Conservation (phyloP, 2,113 vertebrate genomes). For the Pseudolaguvia tuberculata region DNA sequence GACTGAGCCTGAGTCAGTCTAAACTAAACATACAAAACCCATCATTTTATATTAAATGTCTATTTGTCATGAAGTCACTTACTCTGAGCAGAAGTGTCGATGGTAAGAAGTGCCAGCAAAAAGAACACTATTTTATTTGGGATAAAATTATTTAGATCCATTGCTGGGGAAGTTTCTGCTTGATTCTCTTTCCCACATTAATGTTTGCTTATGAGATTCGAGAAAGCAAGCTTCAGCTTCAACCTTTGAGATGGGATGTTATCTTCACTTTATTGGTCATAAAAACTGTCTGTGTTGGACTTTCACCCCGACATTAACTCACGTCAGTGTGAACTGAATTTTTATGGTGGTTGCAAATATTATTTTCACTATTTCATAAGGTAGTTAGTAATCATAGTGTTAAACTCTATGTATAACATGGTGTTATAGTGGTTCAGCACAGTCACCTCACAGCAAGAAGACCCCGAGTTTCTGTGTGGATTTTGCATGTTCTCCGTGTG, state of each 20-base stretch:
- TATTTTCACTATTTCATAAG: not conserved
- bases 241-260: conserved; percentile 51
- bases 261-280: conserved; percentile 57
- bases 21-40: not conserved
- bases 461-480: no score
- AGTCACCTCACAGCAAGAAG: no score
- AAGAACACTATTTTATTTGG: conserved; percentile 25
- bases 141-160: conserved; percentile 51
- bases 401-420: no score
- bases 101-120: conserved; percentile 46
- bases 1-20: not conserved
- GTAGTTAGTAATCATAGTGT: not conserved
- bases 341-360: conserved; percentile 10
- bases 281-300: conserved; percentile 53
- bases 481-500: no score
- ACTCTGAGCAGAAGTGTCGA: conserved; percentile 37
- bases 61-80: conserved; percentile 30
- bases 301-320: conserved; percentile 61
- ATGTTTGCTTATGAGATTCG: conserved; percentile 17
- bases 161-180: conserved; percentile 37
- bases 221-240: conserved; percentile 20
- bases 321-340: not conserved
- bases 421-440: no score
- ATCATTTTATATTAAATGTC: not conserved
- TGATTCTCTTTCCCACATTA: conserved; percentile 14